Conservation (phyloP, 2,888 invertebrate genomes). For the Agrotis exclamationis region DNA sequence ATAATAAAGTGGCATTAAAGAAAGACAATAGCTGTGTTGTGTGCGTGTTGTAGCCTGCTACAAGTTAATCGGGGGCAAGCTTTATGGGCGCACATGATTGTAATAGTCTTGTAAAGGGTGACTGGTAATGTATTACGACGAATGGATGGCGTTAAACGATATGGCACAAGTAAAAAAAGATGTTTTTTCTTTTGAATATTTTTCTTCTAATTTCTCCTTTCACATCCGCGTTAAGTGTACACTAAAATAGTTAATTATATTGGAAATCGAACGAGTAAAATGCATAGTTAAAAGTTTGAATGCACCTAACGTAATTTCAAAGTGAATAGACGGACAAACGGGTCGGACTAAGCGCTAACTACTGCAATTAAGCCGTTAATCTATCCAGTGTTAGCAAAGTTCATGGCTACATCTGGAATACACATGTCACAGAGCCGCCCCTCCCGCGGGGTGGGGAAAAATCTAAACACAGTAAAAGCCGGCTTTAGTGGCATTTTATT, state of each 20-base stretch:
- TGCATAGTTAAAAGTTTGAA: conserved; percentile 48
- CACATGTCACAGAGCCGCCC: conserved; percentile 72
- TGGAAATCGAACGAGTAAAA: conserved; percentile 37
- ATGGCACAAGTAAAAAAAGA: conserved; percentile 51
- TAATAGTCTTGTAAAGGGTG: conserved; percentile 82
- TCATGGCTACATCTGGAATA: conserved; percentile 76
- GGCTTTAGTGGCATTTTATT: conserved; percentile 87
- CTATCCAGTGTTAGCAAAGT: conserved; percentile 62
- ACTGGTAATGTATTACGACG: conserved; percentile 77
- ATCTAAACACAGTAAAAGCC: conserved; percentile 87
- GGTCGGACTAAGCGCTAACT: conserved; percentile 58
- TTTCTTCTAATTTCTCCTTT: conserved; percentile 15
- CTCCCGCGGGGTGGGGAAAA: conserved; percentile 75
- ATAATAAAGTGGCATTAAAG: conserved; percentile 73
- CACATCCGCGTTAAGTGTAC: neutral
- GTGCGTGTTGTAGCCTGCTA: conserved; percentile 72
- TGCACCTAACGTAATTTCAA: conserved; percentile 39
- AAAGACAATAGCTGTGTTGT: conserved; percentile 70
- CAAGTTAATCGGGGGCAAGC: conserved; percentile 78
- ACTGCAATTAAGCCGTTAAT: conserved; percentile 67
- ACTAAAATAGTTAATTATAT: conserved; percentile 30
- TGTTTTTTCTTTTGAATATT: neutral
- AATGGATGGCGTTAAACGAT: conserved; percentile 66
- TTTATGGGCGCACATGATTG: conserved; percentile 80
- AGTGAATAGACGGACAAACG: conserved; percentile 40